A percentile compares a stretch with the other conserved stretches of the same genome.
phyloP scores from a whole-genome alignment of 2,888 invertebrate species.

The Epistrophella euchroma region DNA sequence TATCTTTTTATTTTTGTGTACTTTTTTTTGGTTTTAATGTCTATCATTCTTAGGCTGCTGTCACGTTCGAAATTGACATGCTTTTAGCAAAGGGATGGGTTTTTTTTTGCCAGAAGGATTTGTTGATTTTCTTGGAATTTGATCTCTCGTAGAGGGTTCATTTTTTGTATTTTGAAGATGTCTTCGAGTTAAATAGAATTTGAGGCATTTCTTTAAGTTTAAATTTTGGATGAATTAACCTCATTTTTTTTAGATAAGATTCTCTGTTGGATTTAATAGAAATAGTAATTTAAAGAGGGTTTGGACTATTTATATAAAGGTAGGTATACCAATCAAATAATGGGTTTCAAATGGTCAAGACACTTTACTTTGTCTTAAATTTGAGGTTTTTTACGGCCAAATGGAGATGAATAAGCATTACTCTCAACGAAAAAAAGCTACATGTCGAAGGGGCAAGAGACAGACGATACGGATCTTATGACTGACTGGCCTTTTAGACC shows the following conservation, averaged over 20 bases:
- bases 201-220: background rate
- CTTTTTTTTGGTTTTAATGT: slow-evolving; percentile 21
- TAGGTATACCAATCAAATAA: too few species aligned
- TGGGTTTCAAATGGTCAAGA: too few species aligned
- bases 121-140: slow-evolving; percentile 29
- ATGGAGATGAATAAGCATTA: too few species aligned
- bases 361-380: too few species aligned
- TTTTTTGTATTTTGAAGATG: background rate
- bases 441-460: too few species aligned
- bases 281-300: background rate
- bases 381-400: too few species aligned
- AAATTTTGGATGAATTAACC: background rate
- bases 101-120: slow-evolving; percentile 4
- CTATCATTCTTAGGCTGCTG: slow-evolving; percentile 38
- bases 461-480: too few species aligned
- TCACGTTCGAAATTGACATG: slow-evolving; percentile 35
- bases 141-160: slow-evolving; percentile 1
- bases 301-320: background rate
- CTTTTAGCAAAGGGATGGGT: slow-evolving; percentile 21
- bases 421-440: too few species aligned
- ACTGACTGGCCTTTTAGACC: too few species aligned
- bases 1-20: background rate
- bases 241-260: background rate
- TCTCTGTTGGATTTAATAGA: background rate
- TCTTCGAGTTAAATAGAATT: background rate